Conservation (phyloP, 23 tunicate genomes). For the Trididemnum clinides region DNA sequence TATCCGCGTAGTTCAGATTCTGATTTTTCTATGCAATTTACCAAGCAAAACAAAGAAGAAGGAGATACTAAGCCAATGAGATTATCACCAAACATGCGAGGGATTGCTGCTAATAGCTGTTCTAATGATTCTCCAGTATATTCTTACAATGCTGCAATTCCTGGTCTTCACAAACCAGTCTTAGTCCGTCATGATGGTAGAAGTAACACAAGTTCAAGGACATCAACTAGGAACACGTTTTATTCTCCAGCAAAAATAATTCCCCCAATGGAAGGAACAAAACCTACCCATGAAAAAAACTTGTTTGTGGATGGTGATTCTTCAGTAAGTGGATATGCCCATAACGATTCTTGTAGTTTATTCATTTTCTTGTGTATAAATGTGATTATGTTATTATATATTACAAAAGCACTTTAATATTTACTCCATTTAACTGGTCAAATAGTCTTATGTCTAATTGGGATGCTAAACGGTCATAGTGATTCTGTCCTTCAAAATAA, state of each 20-base stretch:
- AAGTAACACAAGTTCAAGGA: conserved; percentile 52
- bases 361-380: no score
- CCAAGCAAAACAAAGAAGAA: neutral
- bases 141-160: neutral
- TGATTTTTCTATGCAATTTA: neutral
- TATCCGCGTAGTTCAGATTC: neutral
- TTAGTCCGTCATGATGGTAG: conserved; percentile 83
- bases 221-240: conserved; percentile 35
- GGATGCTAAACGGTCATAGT: no score
- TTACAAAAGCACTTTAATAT: no score
- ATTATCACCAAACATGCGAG: neutral
- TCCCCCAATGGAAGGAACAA: neutral
- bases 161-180: conserved; percentile 79
- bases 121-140: neutral
- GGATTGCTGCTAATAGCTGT: neutral
- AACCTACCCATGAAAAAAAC: neutral
- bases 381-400: no score
- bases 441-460: no score
- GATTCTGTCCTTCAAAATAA: no score
- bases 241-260: neutral
- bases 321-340: no score
- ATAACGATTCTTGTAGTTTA: no score
- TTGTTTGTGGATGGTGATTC: no score
- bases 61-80: neutral
- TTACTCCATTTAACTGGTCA: no score